Evolutionary conservation across 2,113 vertebrate genomes (phyloP), one percentile per base, ranked within the genome.

Genomic region (Anas platyrhynchos): DNA sequence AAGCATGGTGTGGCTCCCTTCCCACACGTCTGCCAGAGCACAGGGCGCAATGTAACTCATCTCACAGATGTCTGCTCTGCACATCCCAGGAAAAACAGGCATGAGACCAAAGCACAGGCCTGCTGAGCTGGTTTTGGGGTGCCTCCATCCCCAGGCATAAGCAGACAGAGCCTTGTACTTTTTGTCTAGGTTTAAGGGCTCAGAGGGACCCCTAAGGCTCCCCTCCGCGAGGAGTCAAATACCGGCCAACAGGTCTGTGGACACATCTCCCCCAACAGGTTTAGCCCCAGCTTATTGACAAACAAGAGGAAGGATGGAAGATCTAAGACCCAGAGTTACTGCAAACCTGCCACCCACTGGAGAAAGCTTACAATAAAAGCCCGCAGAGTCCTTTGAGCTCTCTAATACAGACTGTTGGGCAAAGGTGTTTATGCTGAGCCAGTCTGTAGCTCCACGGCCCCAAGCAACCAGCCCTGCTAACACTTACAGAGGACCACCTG

Each of bases 321-420:
- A 81, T 72, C 29, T 4, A 32, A 86, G 52, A 16, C 16, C 26
- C 25, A 55, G 73, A 61, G 67, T 2, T 72, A 66, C 77, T 68
- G 83, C 91, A 86, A 92, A 93, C 22, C 77, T 87, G 91, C 94
- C 92, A 87, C 62, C 91, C 92, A 62, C 91, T 82, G 89, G 91
- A 84, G 66, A 83, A 71, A 93, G 46, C 80, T 68, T 36, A 34
- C 29, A 15, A 48, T 9, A 9, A 62, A 67, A 16, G 13, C 61
- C 27, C 22, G 2, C 0, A 1, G 61, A 52, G 50, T 59, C 46
- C 88, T 32, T 36, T 6, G 8, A 55, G 68, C 67, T 25, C n/a
- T 58, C 56, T 4, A 11, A 36, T 7, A 23, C 13, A 29, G 54
- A 21, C 27, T 7, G 14, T 7, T 17, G 25, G 72, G 72, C 34